These are phyloP conservation scores for Aphaenogaster rudis DNA, from an alignment of 1,140 invertebrate genomes.

Conservation along the genomic window DNA sequence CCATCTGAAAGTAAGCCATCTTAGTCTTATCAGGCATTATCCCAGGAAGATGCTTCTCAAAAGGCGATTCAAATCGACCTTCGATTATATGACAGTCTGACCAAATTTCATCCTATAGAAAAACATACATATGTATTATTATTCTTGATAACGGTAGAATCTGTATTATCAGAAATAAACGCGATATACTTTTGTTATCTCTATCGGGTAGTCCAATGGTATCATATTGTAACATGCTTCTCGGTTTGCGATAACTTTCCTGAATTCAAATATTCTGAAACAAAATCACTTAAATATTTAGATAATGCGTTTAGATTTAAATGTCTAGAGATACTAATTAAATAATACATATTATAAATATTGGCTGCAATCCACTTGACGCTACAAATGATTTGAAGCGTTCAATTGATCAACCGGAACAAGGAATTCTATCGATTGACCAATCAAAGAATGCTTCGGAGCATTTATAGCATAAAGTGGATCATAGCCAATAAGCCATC, in stretches of 20 bases:
- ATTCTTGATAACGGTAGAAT: conserved; percentile 2
- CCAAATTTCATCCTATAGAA: conserved; percentile 91
- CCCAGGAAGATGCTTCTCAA: conserved; percentile 93
- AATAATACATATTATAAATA: neutral
- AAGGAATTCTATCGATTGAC: too few species aligned
- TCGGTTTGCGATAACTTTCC: conserved; percentile 95
- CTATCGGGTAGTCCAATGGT: conserved; percentile 94
- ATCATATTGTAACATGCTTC: conserved; percentile 94
- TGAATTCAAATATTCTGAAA: conserved; percentile 95
- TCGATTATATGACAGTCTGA: conserved; percentile 93
- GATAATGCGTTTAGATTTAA: neutral
- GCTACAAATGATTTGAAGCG: too few species aligned
- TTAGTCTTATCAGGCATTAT: conserved; percentile 95
- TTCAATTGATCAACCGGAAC: too few species aligned
- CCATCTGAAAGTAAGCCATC: conserved; percentile 94
- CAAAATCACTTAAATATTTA: conserved; percentile 13
- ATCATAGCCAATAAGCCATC: too few species aligned
- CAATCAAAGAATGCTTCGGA: too few species aligned
- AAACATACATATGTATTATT: neutral
- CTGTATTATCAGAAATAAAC: neutral
- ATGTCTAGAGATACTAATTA: neutral
- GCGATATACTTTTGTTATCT: conserved; percentile 93
- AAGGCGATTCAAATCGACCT: conserved; percentile 96
- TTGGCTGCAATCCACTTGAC: too few species aligned
- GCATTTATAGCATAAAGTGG: too few species aligned